Conservation (phyloP, 2,888 invertebrate species). For the Cremastinae sp. region DNA sequence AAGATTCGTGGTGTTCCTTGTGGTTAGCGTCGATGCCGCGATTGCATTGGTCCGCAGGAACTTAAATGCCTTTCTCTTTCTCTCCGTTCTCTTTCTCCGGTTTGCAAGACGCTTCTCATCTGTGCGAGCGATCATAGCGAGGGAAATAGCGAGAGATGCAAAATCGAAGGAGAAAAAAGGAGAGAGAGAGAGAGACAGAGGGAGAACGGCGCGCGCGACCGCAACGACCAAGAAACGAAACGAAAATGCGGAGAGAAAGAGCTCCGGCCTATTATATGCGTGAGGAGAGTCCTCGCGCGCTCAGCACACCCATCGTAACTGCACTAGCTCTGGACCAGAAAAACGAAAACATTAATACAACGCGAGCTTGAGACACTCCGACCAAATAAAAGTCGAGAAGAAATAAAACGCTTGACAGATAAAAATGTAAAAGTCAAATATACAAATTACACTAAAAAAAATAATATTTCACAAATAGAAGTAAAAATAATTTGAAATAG, state of each 20-base stretch:
- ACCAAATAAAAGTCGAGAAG: conserved; percentile 6
- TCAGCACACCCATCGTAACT: conserved; percentile 33
- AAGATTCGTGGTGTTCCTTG: conserved; percentile 63
- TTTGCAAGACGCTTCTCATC: conserved; percentile 18
- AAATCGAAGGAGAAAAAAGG: conserved; percentile 35
- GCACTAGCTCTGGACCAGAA: no score
- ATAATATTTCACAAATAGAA: no score
- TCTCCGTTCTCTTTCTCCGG: conserved; percentile 16
- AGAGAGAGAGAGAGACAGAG: conserved; percentile 36
- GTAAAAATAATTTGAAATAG: no score
- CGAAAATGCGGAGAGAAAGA: conserved; percentile 39
- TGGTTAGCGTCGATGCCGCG: conserved; percentile 69
- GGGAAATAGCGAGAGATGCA: background rate
- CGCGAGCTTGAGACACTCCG: conserved; percentile 24
- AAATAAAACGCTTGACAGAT: no score
- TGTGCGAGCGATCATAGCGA: conserved; percentile 13
- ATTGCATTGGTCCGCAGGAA: conserved; percentile 69
- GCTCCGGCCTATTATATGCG: conserved; percentile 51
- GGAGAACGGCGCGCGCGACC: conserved; percentile 48
- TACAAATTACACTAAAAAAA: no score
- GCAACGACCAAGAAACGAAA: conserved; percentile 62
- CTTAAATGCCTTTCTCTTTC: conserved; percentile 58
- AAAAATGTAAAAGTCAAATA: no score
- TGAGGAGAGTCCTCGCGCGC: conserved; percentile 20
- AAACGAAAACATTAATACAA: no score